Percentiles rank a stretch among this genome's conserved stretches.
phyloP scores from a whole-genome alignment of 2,888 invertebrate genomes.

The Hydriomena furcata region DNA sequence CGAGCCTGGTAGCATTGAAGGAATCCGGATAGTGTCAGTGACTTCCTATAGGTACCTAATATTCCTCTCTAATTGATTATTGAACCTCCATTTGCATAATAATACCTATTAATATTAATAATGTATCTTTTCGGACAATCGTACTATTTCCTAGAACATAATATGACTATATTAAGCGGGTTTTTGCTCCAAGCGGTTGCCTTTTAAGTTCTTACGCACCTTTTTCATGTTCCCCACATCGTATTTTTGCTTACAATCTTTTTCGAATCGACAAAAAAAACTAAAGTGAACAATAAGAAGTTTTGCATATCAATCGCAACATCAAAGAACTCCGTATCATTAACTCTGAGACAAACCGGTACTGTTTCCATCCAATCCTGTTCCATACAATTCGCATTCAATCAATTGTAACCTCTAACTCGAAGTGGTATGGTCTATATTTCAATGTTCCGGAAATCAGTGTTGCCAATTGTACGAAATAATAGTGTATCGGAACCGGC shows the following conservation, averaged over 20 bases:
- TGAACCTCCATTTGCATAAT: no score
- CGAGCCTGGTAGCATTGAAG: constrained; percentile 41
- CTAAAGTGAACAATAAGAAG: constrained; percentile 60
- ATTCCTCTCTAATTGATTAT: no score
- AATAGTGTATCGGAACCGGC: constrained; percentile 48
- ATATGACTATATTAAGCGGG: neutral
- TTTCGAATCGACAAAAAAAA: constrained; percentile 13
- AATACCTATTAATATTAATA: no score
- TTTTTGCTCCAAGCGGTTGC: neutral
- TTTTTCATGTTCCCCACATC: constrained; percentile 1
- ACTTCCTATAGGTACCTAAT: no score
- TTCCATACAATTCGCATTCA: constrained; percentile 15
- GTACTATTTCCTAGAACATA: neutral
- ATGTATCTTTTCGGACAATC: no score
- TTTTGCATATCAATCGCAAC: constrained; percentile 75
- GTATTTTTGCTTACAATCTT: constrained; percentile 12
- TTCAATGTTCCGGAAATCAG: constrained; percentile 24
- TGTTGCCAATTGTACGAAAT: constrained; percentile 37
- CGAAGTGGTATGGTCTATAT: constrained; percentile 24
- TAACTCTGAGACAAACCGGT: constrained; percentile 52
- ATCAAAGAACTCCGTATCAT: constrained; percentile 71
- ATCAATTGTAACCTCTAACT: constrained; percentile 14
- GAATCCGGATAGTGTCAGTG: constrained; percentile 35
- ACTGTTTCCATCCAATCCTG: constrained; percentile 27
- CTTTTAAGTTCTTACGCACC: constrained; percentile 28